Base-by-base conservation (phyloP, 2,888 invertebrate species). In the Mantis religiosa region DNA sequence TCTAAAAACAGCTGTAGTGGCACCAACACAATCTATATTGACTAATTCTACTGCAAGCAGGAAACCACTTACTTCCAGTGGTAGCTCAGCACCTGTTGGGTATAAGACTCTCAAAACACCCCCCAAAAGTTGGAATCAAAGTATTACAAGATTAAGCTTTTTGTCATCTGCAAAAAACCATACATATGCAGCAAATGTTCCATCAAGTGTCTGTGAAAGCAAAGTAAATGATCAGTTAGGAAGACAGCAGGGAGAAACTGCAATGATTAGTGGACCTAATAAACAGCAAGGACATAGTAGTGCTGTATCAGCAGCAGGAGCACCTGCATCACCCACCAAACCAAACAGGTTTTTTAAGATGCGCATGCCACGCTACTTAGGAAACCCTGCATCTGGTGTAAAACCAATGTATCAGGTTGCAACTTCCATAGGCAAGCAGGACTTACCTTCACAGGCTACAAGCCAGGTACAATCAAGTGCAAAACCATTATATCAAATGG, bases 91-190 rank as follows among this genome's bases (percentile, higher is more conserved):
- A 30, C 92, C 94, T 1, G 92, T 94, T 12, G 94, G 94, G 1
- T 95, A 95, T 91, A 95, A 95, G 91, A 95, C 95, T 0, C 92
- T 95, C 15, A 93, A 95, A 28, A 94, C 94, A 91, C 95, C 95
- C 0, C 95, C 95, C 0, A 95, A 95, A 91, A 94, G 94, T 27
- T 95, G 95, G 95, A 95, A 95, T 92, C 95, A 95, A 4, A 95
- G 94, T 84, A 93, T 95, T 82, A 94, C 95, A 2, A 93, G 94
- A 84, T 88, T 88, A 83, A 90, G 89, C 87, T 89, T 87, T 82
- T 87, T 89, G 34, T 89, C 88, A 82, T 83, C 89, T 82, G 87
- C 89, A 12, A 90, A 90, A 87, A 85, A 89, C 47, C 84, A 90
- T 30, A 34, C 84, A 30, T 87, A 82, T 20, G 86, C 41, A 30